Percentiles rank a stretch among this genome's conserved stretches.
Conservation (phyloP, 1,140 invertebrate genomes). For the Drosophila sp. region DNA sequence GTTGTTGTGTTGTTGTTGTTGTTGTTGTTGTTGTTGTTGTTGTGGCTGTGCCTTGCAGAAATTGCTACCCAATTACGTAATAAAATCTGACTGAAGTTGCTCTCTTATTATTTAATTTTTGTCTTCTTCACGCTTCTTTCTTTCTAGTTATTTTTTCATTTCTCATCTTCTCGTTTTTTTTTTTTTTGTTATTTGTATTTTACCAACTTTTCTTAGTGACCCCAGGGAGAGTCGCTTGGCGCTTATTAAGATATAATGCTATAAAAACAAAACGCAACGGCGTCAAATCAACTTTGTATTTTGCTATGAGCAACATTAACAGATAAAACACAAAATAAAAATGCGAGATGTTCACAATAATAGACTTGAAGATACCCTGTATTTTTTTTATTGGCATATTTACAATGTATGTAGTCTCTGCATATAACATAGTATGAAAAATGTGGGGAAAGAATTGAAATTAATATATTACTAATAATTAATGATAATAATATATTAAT, state of each 20-base stretch:
- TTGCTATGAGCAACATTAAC: conserved; percentile 56
- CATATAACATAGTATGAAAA: too few species aligned
- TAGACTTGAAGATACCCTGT: conserved; percentile 7
- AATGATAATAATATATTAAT: too few species aligned
- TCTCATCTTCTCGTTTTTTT: background rate
- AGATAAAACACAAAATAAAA: conserved; percentile 32
- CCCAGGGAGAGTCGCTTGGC: conserved; percentile 37
- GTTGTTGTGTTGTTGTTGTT: conserved; percentile 33
- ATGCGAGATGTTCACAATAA: background rate
- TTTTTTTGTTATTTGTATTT: conserved; percentile 9
- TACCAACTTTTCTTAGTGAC: conserved; percentile 42
- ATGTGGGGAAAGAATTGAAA: too few species aligned
- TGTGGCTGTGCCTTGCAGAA: conserved; percentile 63
- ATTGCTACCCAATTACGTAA: conserved; percentile 83
- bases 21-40: conserved; percentile 23
- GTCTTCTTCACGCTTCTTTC: conserved; percentile 48
- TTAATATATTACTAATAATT: too few species aligned
- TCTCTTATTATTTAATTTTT: conserved; percentile 83
- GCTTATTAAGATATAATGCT: conserved; percentile 81
- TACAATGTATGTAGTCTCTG: too few species aligned
- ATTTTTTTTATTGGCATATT: too few species aligned
- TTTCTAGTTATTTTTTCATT: background rate
- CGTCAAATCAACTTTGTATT: conserved; percentile 75
- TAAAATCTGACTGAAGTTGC: conserved; percentile 82
- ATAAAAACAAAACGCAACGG: conserved; percentile 71